Percentiles rank a stretch among this genome's conserved stretches.
Evolutionary conservation across 2,888 invertebrate species (phyloP).

Genomic region (Drosophila fungiperda): DNA sequence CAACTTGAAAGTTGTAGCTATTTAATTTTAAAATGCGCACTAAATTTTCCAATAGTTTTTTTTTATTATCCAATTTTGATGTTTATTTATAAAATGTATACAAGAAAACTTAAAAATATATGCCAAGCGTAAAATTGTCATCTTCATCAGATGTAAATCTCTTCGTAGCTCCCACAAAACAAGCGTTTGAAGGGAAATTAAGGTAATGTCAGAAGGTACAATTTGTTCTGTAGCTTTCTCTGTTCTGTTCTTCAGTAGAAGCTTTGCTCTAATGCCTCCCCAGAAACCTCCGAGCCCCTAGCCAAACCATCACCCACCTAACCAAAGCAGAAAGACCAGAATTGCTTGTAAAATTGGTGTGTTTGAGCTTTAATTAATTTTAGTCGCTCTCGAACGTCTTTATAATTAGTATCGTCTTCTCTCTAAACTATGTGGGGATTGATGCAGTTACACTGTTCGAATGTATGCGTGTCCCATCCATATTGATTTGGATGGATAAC

Average conservation of each 20-base stretch:
- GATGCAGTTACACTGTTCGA: conserved; percentile 78
- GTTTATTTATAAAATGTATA: conserved; percentile 3
- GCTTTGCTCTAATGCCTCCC: background rate
- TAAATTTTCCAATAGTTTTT: background rate
- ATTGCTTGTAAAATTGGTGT: background rate
- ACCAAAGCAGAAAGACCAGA: background rate
- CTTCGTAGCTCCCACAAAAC: background rate
- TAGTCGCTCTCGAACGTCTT: conserved; percentile 37
- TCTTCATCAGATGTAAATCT: conserved; percentile 9
- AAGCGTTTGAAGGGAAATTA: background rate
- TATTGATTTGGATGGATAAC: conserved; percentile 15
- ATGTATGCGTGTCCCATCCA: conserved; percentile 63
- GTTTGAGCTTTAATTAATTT: conserved; percentile 63
- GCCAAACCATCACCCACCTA: background rate
- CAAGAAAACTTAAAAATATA: conserved; percentile 2
- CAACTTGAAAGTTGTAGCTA: background rate
- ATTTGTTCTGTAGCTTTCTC: background rate
- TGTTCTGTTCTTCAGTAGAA: background rate
- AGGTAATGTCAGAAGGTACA: background rate
- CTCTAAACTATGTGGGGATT: conserved; percentile 54
- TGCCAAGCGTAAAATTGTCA: conserved; percentile 8
- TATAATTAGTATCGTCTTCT: conserved; percentile 46
- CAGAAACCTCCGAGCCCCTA: background rate
- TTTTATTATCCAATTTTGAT: background rate
- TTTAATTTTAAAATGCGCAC: background rate